These are phyloP conservation scores for Regulus satrapa DNA, from an alignment of 2,113 vertebrate genomes.

Conservation along the genomic window DNA sequence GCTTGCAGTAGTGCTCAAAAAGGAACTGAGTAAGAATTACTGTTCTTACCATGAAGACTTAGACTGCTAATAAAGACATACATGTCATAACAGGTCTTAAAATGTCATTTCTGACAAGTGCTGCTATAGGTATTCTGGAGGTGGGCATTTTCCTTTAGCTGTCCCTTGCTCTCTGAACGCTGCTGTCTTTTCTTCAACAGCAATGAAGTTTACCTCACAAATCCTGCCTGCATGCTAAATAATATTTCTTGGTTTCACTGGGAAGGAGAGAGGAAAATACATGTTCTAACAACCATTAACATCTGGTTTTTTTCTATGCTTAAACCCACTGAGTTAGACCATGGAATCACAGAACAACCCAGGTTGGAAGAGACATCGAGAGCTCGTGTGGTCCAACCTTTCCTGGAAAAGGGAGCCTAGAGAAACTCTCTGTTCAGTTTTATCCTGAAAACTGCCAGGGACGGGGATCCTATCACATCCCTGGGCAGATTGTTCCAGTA, in stretches of 20 bases:
- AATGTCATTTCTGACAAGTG: not conserved
- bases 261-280: not conserved
- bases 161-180: not conserved
- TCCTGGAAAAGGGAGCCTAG: not conserved
- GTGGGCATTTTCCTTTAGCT: not conserved
- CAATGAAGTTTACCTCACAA: not conserved
- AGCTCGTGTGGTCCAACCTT: rapidly evolving
- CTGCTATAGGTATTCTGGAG: not conserved
- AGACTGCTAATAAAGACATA: not conserved
- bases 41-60: not conserved
- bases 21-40: not conserved
- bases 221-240: not conserved
- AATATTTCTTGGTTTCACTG: not conserved
- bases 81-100: not conserved
- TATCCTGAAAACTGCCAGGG: not conserved
- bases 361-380: not conserved
- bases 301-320: not conserved
- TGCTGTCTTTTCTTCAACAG: not conserved
- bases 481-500: not conserved
- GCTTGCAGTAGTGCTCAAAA: not conserved
- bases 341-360: not conserved
- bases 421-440: not conserved
- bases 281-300: not conserved
- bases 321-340: not conserved
- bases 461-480: not conserved